A percentile compares a stretch with the other conserved stretches of the same genome.
Conservation (phyloP, 2,113 vertebrate genomes). For the Ciconia maguari region DNA sequence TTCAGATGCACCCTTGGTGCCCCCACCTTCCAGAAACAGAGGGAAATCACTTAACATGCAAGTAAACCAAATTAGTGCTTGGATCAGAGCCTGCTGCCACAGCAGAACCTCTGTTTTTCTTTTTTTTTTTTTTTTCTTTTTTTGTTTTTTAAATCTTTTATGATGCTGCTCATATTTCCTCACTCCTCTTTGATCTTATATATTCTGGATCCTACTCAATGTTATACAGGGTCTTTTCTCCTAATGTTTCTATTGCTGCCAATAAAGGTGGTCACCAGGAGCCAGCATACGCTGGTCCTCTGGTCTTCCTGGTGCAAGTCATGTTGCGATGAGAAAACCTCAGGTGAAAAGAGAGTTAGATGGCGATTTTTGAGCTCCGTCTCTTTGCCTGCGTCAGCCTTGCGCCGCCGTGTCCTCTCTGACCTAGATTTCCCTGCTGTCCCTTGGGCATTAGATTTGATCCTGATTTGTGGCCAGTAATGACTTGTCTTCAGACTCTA, state of each 20-base stretch:
- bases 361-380: not conserved
- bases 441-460: not conserved
- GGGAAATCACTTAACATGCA: not conserved
- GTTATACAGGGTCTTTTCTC: not conserved
- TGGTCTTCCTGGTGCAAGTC: not conserved
- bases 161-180: not conserved
- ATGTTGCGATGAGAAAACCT: not conserved
- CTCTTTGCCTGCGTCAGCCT: not conserved
- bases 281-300: not conserved
- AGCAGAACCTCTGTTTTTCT: not conserved
- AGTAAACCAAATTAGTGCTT: not conserved
- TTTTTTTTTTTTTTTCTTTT: not conserved
- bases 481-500: not conserved
- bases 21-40: not conserved
- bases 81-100: not conserved
- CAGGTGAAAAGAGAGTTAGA: not conserved
- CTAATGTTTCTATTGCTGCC: not conserved
- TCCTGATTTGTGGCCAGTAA: not conserved
- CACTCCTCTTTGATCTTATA: not conserved
- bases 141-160: not conserved
- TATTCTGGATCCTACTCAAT: not conserved
- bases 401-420: accelerated
- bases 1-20: not conserved
- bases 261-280: not conserved
- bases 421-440: conserved; percentile 4